Base-by-base conservation (phyloP, 2,888 invertebrate genomes). In the Sceliomorpha sp. region DNA sequence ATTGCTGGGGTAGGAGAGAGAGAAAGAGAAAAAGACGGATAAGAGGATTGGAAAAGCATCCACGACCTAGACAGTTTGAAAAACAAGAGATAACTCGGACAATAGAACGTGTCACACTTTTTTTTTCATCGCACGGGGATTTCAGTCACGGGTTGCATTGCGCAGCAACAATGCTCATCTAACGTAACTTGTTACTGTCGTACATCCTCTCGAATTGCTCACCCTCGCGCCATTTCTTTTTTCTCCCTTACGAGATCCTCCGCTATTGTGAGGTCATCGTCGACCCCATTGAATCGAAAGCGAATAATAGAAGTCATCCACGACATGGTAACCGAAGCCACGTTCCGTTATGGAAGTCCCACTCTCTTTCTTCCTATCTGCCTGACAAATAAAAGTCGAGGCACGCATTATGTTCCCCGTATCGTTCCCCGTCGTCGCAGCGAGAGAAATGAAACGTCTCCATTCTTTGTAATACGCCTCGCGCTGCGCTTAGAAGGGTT, bases 91-190 rank as follows among this genome's bases (percentile, higher is more conserved):
- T 59, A 37, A 59, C 48, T 26, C 45, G 72, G 76, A 81, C 81
- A 81, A 82, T 82, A 76, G 75, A 72, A 75, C n/a, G 78, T 75
- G 78, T 78, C 80, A 79, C 72, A 66, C 70, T 74, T 76, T 76
- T 79, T 78, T 32, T 44, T 12, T 42, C n/a, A n/a, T 10, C 44
- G 42, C 69, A 45, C 67, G 48, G 56, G 58, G 45, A 55, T 51
- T 44, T 5, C 26, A 27, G 48, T 31, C 55, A 45, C 31, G 15
- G 9, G 10, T 45, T n/a, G 39, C 47, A 58, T 58, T 34, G 48
- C 27, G 40, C 37, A 67, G n/a, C 56, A 56, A 51, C 62, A 50
- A 68, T 34, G 24, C 60, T 51, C 66, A 51, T 72, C 60, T 68
- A 69, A 75, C 73, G 77, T 72, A 73, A 76, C 80, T 79, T 77